Percentiles rank a stretch among this genome's conserved stretches.
Conservation (phyloP, 2,113 vertebrate genomes). For the Megaptera novaeangliae region DNA sequence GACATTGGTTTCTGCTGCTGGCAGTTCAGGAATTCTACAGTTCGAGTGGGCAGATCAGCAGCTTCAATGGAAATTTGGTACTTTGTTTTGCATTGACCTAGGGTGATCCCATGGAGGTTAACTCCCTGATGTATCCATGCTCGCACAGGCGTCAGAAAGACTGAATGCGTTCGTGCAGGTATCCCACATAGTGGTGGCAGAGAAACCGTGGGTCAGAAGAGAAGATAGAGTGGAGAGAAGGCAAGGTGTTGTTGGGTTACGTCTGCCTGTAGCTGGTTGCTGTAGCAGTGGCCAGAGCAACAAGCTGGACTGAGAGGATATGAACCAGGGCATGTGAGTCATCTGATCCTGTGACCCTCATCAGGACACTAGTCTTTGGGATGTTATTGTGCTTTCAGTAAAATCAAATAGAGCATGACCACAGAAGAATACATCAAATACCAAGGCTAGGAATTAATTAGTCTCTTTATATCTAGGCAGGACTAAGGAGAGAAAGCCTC, state of each 20-base stretch:
- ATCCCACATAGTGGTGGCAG: not conserved
- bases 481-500: not conserved
- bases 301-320: not conserved
- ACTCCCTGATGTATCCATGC: not conserved
- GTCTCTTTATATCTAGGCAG: not conserved
- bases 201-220: not conserved
- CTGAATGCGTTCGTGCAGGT: not conserved
- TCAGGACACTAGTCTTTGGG: not conserved
- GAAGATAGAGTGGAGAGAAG: too few relatives aligned
- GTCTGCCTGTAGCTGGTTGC: not conserved
- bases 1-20: not conserved
- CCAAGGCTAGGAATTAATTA: not conserved
- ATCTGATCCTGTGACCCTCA: not conserved
- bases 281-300: not conserved
- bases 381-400: not conserved
- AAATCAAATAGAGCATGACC: not conserved
- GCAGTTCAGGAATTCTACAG: not conserved
- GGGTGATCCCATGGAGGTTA: not conserved
- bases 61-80: not conserved
- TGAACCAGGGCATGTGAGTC: not conserved
- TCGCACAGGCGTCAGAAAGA: not conserved
- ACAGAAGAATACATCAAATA: not conserved
- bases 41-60: not conserved
- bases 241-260: accelerated
- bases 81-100: not conserved